phyloP scores from a whole-genome alignment of 2,113 vertebrate species.

The Polyodon spathula region DNA sequence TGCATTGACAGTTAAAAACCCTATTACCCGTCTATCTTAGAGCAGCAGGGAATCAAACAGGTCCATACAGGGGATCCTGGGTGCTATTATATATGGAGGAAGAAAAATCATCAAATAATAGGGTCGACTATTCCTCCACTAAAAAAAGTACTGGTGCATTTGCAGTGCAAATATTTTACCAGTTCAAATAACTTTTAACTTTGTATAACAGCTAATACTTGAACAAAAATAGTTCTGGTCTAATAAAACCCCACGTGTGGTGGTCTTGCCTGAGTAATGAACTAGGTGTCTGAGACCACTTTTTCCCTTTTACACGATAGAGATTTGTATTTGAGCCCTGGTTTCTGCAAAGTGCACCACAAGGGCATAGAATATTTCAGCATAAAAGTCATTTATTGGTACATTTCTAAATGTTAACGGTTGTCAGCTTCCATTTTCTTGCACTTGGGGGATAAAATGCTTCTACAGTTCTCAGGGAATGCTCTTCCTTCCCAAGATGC shows the following conservation, averaged over 20 bases:
- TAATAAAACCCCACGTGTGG: conserved; percentile 7
- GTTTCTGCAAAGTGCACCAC: conserved; percentile 25
- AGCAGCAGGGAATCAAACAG: too few species aligned
- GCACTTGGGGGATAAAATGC: conserved; percentile 61
- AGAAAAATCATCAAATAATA: too few species aligned
- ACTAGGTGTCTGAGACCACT: conserved; percentile 13
- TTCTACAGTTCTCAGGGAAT: conserved; percentile 40
- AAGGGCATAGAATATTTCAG: conserved; percentile 48
- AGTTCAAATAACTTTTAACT: too few species aligned
- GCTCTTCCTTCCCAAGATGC: conserved; percentile 28
- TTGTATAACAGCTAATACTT: too few species aligned
- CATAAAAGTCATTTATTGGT: conserved; percentile 60
- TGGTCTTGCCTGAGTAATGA: neutral
- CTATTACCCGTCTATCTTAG: too few species aligned
- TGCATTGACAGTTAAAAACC: too few species aligned
- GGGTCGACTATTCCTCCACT: too few species aligned
- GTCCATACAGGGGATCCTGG: too few species aligned
- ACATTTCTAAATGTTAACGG: conserved; percentile 77
- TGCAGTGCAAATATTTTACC: too few species aligned
- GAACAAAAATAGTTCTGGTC: conserved; percentile 13
- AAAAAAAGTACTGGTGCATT: too few species aligned
- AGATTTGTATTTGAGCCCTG: conserved; percentile 17
- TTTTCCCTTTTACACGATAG: conserved; percentile 33
- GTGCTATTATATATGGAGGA: too few species aligned
- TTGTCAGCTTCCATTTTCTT: conserved; percentile 72